Evolutionary conservation across 2,113 vertebrate species (phyloP), one percentile per base, ranked within the genome.

Genomic region (Siniperca knerii): DNA sequence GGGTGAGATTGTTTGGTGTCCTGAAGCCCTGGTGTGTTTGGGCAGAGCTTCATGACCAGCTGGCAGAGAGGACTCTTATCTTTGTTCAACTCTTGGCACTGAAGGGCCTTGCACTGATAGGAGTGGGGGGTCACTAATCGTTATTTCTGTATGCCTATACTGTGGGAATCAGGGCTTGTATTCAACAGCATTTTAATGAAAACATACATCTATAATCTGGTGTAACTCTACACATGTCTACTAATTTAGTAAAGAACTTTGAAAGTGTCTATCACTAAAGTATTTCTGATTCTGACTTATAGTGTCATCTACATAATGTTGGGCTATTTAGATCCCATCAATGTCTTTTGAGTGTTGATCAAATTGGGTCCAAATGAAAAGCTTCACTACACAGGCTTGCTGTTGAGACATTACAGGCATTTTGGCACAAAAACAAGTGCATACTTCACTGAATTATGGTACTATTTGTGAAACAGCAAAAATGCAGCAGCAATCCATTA

Each of bases 151-250:
- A 7, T 6, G 4, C 52, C 25, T 46, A 8, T 13, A 40, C 37
- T 58, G 83, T 76, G 81, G 66, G 74, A 82, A 78, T 73, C 68
- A 13, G 18, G 40, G 10, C 2, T 12, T 12, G 8, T 6, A 13
- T 52, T 40, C 10, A 68, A 33, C 12, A 75, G 35, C 33, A 10
- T 46, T 67, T 66, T 25, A 35, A 20, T 81, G 16, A 61, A 50
- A 62, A 58, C n/a, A 29, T 25, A 46, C 23, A 75, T 35, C n/a
- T 75, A 2, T 29, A 12, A 75, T 77, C 61, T 20, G 33, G 6
- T 2, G 33, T 21, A 3, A 15, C 18, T 48, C 46, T 20, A 20
- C 50, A 20, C 3, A 21, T 52, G 20, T 52, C 50, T 21, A 18
- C 48, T 52, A 48, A 48, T 15, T 48, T 15, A 15, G 13, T 48